phyloP scores from a whole-genome alignment of 2,888 invertebrate genomes.

The Sphaeridia pumilis region DNA sequence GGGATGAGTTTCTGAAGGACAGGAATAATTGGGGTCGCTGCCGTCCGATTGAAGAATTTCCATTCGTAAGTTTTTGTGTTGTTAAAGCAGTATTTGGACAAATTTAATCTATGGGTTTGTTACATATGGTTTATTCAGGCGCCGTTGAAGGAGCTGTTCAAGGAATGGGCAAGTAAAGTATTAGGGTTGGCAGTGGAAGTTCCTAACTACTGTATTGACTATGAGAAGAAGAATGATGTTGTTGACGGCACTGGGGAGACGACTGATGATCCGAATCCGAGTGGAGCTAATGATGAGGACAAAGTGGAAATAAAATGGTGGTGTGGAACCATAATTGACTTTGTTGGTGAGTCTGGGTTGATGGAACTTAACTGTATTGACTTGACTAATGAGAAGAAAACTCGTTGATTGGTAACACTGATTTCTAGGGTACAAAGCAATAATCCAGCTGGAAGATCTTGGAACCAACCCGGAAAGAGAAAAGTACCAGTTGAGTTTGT shows the following conservation, averaged over 20 bases:
- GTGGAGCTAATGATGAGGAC: no score
- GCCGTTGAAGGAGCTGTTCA: not conserved
- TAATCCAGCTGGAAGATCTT: not conserved
- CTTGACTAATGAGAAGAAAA: no score
- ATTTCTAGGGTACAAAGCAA: not conserved
- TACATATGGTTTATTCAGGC: not conserved
- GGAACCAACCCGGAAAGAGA: not conserved
- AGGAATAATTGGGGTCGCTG: not conserved
- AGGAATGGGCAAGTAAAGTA: not conserved
- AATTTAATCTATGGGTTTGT: not conserved
- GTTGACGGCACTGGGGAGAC: no score
- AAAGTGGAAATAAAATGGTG: no score
- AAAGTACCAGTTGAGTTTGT: not conserved
- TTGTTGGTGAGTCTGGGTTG: not conserved
- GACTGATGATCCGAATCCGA: no score
- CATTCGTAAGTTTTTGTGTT: not conserved
- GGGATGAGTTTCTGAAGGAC: not conserved
- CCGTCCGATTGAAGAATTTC: not conserved
- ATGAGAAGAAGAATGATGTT: no score
- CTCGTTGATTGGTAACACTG: no score
- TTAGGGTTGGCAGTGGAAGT: not conserved
- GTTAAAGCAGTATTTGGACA: not conserved
- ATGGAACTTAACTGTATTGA: not conserved
- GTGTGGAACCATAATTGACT: not conserved
- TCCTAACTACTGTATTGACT: not conserved